These are phyloP conservation scores for Cremastobaeus sp. DNA, from an alignment of 2,888 invertebrate species.

Conservation along the genomic window DNA sequence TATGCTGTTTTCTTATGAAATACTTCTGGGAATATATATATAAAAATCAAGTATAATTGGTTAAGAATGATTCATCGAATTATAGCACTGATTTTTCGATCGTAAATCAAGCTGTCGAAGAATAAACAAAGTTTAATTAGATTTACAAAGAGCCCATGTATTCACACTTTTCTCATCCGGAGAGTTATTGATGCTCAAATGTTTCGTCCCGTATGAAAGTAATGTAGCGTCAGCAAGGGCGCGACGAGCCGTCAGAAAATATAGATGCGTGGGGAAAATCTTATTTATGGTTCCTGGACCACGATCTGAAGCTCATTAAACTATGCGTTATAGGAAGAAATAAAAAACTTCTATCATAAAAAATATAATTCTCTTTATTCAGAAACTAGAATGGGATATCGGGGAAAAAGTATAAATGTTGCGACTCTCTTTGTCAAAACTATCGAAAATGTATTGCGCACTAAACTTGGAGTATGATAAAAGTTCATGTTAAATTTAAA, in stretches of 20 bases:
- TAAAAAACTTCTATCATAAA: slow-evolving; percentile 40
- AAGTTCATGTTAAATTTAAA: no score
- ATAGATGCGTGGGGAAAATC: slow-evolving; percentile 51
- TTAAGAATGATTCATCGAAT: slow-evolving; percentile 24
- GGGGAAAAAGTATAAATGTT: no score
- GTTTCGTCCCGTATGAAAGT: slow-evolving; percentile 50
- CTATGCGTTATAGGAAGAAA: slow-evolving; percentile 28
- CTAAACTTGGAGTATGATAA: no score
- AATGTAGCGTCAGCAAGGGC: slow-evolving; percentile 48
- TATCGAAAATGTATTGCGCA: no score
- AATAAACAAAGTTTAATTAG: slow-evolving; percentile 49
- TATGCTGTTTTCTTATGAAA: no score
- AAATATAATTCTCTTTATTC: no score
- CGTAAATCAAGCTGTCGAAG: slow-evolving; percentile 41
- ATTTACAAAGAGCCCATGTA: slow-evolving; percentile 41
- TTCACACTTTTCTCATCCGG: slow-evolving; percentile 25
- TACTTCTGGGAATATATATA: no score
- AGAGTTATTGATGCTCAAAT: slow-evolving; percentile 50
- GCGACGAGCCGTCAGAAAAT: slow-evolving; percentile 51
- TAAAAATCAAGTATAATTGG: no score
- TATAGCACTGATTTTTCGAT: background rate
- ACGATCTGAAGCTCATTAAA: slow-evolving; percentile 41
- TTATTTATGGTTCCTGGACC: slow-evolving; percentile 43
- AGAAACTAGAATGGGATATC: no score
- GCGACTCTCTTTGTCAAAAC: no score